These are phyloP conservation scores for Trichopria drosophilae DNA, from an alignment of 2,888 invertebrate genomes.

Conservation along the genomic window DNA sequence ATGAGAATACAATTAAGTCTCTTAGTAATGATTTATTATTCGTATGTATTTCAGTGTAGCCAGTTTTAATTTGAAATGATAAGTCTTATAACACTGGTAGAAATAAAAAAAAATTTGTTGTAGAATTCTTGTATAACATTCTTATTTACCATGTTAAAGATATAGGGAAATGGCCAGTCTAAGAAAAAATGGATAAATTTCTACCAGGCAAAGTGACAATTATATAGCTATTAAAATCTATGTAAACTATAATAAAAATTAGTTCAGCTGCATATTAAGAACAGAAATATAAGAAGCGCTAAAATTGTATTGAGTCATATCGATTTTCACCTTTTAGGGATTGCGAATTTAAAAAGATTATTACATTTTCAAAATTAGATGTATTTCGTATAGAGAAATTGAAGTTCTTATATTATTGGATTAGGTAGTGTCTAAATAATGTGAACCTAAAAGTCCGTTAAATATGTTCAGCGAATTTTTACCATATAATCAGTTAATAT, in stretches of 20 bases:
- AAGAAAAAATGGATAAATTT: no score
- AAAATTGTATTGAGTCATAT: background rate
- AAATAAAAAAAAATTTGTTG: background rate
- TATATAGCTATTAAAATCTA: background rate
- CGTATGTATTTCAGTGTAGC: no score
- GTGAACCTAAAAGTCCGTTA: no score
- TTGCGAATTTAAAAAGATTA: slow-evolving; percentile 2
- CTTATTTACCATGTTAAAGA: background rate
- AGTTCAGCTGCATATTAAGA: background rate
- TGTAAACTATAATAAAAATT: background rate
- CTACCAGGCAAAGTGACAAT: no score
- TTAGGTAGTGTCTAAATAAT: background rate
- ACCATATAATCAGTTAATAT: slow-evolving; percentile 2
- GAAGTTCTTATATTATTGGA: background rate
- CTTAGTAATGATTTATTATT: no score
- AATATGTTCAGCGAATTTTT: no score
- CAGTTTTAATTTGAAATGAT: no score
- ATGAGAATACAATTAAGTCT: no score
- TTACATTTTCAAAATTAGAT: background rate
- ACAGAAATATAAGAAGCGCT: slow-evolving; percentile 1
- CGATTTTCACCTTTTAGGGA: background rate
- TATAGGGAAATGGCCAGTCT: no score
- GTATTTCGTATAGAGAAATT: background rate
- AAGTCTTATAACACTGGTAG: no score
- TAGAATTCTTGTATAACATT: background rate